Conservation (phyloP, 2,888 invertebrate species). For the Eucera pruinosa region DNA sequence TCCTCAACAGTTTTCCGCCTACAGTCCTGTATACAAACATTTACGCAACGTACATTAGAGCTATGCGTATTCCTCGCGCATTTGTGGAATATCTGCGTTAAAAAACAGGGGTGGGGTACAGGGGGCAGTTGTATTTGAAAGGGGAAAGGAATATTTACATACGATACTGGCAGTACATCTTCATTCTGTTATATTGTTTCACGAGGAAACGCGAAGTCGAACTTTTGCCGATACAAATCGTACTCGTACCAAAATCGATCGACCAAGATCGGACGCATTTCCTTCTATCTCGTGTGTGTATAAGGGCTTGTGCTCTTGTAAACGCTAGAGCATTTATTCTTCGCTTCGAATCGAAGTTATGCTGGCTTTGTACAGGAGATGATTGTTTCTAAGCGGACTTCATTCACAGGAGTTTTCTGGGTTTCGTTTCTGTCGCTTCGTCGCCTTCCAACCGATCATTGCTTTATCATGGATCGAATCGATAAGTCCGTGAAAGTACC, state of each 20-base stretch:
- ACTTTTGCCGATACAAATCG: slow-evolving; percentile 12
- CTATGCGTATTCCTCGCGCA: slow-evolving; percentile 57
- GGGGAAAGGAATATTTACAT: slow-evolving; percentile 74
- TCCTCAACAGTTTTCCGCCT: slow-evolving; percentile 15
- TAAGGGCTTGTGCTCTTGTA: neutral
- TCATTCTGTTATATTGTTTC: slow-evolving; percentile 43
- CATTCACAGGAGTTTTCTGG: slow-evolving; percentile 12
- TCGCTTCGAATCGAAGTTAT: slow-evolving; percentile 8
- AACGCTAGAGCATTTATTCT: neutral
- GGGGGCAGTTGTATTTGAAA: slow-evolving; percentile 27
- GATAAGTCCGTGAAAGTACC: neutral
- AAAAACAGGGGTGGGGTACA: slow-evolving; percentile 41
- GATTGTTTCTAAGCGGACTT: slow-evolving; percentile 22
- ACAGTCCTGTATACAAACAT: slow-evolving; percentile 49
- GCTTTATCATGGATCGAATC: neutral
- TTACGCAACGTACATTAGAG: slow-evolving; percentile 62
- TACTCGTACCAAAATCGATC: slow-evolving; percentile 7
- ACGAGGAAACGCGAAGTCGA: slow-evolving; percentile 35
- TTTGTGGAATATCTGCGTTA: slow-evolving; percentile 60
- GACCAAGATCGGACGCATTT: slow-evolving; percentile 24
- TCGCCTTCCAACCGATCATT: slow-evolving; percentile 4
- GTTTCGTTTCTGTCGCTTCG: slow-evolving; percentile 23
- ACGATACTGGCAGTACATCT: slow-evolving; percentile 81
- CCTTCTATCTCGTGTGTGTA: neutral
- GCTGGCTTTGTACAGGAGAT: slow-evolving; percentile 39